phyloP scores from a whole-genome alignment of 2,888 invertebrate species.

The Cryptocephalus moraei region DNA sequence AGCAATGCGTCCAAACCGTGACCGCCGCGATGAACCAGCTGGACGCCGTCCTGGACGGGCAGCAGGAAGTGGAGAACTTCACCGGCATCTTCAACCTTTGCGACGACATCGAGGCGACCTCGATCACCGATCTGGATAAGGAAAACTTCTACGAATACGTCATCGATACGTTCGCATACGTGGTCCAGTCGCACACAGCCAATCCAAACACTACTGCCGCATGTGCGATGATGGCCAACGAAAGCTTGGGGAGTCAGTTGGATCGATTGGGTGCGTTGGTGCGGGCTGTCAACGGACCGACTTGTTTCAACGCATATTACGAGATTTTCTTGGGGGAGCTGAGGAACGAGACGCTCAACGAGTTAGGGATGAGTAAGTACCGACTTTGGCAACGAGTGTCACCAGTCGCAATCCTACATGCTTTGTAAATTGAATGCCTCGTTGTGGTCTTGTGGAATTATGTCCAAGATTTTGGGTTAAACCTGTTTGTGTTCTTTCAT shows the following conservation, averaged over 20 bases:
- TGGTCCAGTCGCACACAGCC: conserved; percentile 89
- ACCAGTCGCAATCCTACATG: no score
- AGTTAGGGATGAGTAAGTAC: conserved; percentile 10
- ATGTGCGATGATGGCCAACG: conserved; percentile 64
- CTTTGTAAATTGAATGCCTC: no score
- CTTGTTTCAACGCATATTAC: conserved; percentile 77
- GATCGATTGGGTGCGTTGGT: conserved; percentile 61
- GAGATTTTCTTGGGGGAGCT: conserved; percentile 58
- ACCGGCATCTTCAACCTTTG: conserved; percentile 69
- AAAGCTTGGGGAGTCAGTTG: conserved; percentile 47
- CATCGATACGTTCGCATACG: conserved; percentile 75
- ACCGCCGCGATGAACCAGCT: conserved; percentile 4
- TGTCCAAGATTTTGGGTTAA: no score
- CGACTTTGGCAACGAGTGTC: not conserved
- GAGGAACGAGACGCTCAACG: conserved; percentile 41
- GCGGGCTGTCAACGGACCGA: conserved; percentile 51
- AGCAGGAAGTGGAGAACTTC: conserved; percentile 37
- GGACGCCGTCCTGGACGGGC: conserved; percentile 4
- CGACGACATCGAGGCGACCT: conserved; percentile 53
- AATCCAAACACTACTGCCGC: conserved; percentile 64
- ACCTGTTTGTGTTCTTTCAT: no score
- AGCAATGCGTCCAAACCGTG: conserved; percentile 4
- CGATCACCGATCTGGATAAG: conserved; percentile 52
- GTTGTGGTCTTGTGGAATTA: no score
- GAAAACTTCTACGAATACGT: conserved; percentile 70